Evolutionary conservation across 2,113 vertebrate genomes (phyloP).

Genomic region (Perca flavescens): DNA sequence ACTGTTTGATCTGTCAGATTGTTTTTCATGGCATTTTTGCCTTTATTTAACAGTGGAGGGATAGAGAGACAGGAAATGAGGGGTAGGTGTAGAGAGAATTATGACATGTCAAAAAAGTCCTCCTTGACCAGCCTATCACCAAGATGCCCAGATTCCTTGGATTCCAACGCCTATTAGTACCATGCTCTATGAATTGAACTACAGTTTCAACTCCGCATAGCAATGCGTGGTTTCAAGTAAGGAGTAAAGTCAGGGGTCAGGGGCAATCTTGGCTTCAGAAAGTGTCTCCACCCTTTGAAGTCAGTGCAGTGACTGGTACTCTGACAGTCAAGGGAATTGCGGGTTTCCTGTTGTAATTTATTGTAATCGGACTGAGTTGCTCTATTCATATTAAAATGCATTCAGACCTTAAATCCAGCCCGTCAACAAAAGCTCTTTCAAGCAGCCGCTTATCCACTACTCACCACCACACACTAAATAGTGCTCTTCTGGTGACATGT

Average conservation of each 20-base stretch:
- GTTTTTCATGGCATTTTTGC: background rate
- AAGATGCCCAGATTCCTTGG: background rate
- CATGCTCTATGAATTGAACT: background rate
- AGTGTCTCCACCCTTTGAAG: conserved; percentile 28
- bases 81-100: too few relatives aligned
- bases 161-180: background rate
- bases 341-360: conserved; percentile 40
- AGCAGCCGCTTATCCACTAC: conserved; percentile 36
- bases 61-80: background rate
- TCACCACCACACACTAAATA: conserved; percentile 38
- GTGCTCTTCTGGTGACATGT: conserved; percentile 55
- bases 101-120: background rate
- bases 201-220: background rate
- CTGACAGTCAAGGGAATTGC: background rate
- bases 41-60: background rate
- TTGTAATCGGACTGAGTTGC: conserved; percentile 35
- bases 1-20: background rate
- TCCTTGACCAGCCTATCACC: background rate
- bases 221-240: background rate
- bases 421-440: conserved; percentile 57
- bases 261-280: conserved; percentile 13
- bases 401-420: conserved; percentile 31
- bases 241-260: conserved; percentile 1
- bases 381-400: conserved; percentile 61
- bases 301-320: conserved; percentile 3